Base-by-base conservation (phyloP, 2,888 invertebrate species). In the Synergus japonicus region DNA sequence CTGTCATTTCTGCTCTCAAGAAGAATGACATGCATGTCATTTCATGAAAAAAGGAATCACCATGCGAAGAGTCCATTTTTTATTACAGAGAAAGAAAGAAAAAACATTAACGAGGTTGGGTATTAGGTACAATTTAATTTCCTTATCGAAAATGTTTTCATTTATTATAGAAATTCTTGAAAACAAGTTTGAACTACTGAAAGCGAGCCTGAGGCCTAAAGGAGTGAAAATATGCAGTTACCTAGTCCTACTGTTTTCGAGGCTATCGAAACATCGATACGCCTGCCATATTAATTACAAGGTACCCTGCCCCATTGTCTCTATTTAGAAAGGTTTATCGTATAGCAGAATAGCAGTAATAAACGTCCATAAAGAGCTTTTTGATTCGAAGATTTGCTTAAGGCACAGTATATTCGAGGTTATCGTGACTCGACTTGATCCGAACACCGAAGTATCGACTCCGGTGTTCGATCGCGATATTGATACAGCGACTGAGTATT, bases 341-440 rank as follows among this genome's bases (percentile, higher is more conserved):
- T 18, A 67, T 4, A 44, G 43, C 44, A 44, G 67, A 29, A 29
- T 29, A 29, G 29, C 29, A 29, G 29, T 67, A 46, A 67, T 67
- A 67, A 67, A 67, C 44, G 83, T 86, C 85, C 84, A 83, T 84
- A 86, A 86, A 87, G 85, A 84, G 80, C 84, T 83, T 84, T 87
- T 83, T 85, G 87, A 88, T 89, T 85, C 82, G 79, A 80, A 86
- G 88, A 88, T 88, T 88, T 88, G 87, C 84, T 86, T 85, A 85
- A 85, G 87, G 85, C 86, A 84, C 82, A 84, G 83, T 85, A 87
- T 89, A 22, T 90, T 89, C 88, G 89, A 90, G 88, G 88, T 87
- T 89, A 86, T 89, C 89, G 88, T 88, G 88, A 88, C 87, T 85
- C 84, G 87, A 81, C 83, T 83, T 84, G 84, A 85, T 83, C 83